Conservation (phyloP, 30 jellyfish, hydroid and myxozoan genomes). For the Aurelia sp. region DNA sequence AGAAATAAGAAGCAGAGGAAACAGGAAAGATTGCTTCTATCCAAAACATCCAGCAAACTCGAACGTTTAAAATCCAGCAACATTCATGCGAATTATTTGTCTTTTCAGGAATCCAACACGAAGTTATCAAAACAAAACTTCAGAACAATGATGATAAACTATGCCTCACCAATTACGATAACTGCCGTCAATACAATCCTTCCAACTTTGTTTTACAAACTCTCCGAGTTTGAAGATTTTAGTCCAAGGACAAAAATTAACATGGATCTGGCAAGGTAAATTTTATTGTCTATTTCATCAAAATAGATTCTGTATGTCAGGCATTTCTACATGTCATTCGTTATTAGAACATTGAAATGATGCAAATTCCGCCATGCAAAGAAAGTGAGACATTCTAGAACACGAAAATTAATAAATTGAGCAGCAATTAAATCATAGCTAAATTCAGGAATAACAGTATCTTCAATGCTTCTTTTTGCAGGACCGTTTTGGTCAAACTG, state of each 20-base stretch:
- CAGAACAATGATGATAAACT: constrained; percentile 32
- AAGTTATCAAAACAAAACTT: constrained; percentile 14
- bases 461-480: background rate
- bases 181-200: constrained; percentile 57
- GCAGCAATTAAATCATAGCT: no score
- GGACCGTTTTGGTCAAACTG: constrained; percentile 69
- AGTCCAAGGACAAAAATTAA: constrained; percentile 54
- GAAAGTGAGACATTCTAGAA: no score
- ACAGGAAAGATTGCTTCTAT: no score
- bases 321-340: no score
- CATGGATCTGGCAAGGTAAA: constrained; percentile 56
- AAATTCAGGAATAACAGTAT: no score
- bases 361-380: no score
- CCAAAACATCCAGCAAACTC: no score
- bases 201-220: constrained; percentile 58
- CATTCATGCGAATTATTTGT: background rate
- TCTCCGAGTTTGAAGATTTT: constrained; percentile 58
- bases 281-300: background rate
- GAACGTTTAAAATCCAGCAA: no score
- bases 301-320: background rate
- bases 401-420: no score
- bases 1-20: no score
- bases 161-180: constrained; percentile 66
- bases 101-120: constrained; percentile 26
- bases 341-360: no score